Conservation (phyloP, 2,113 vertebrate species). For the Chascanopsetta lugubris region DNA sequence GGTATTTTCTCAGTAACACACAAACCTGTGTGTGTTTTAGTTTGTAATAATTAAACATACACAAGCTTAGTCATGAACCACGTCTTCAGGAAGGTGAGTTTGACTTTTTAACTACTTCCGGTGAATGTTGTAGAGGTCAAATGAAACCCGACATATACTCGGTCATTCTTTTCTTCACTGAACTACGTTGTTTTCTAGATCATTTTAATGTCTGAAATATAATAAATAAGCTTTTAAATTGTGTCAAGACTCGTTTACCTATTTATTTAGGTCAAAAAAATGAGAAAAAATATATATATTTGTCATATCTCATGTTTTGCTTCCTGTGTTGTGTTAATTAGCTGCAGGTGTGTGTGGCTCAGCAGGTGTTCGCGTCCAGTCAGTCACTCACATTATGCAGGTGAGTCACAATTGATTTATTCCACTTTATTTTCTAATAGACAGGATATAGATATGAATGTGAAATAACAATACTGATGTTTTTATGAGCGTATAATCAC, state of each 20-base stretch:
- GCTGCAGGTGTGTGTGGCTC: slow-evolving; percentile 58
- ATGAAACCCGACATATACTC: neutral
- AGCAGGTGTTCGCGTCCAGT: slow-evolving; percentile 40
- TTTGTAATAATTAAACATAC: fast-evolving
- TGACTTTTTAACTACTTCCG: neutral
- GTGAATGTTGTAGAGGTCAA: slow-evolving; percentile 44
- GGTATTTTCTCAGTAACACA: neutral
- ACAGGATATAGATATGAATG: too few relatives aligned
- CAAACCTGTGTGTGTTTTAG: neutral
- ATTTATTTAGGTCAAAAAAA: too few relatives aligned
- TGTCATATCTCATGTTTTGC: too few relatives aligned
- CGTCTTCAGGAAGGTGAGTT: slow-evolving; percentile 48
- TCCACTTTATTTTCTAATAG: neutral
- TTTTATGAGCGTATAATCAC: too few relatives aligned
- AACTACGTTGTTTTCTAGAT: too few relatives aligned
- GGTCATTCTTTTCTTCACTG: neutral
- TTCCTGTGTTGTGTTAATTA: neutral
- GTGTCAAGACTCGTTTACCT: too few relatives aligned
- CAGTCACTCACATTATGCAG: slow-evolving; percentile 46
- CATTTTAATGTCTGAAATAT: too few relatives aligned
- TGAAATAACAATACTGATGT: too few relatives aligned
- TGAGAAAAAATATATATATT: too few relatives aligned
- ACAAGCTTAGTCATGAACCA: slow-evolving; percentile 30
- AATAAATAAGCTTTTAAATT: too few relatives aligned
- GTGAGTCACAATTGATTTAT: slow-evolving; percentile 66